Base-by-base conservation (phyloP, 2,113 vertebrate genomes). In the Choloepus hoffmanni region DNA sequence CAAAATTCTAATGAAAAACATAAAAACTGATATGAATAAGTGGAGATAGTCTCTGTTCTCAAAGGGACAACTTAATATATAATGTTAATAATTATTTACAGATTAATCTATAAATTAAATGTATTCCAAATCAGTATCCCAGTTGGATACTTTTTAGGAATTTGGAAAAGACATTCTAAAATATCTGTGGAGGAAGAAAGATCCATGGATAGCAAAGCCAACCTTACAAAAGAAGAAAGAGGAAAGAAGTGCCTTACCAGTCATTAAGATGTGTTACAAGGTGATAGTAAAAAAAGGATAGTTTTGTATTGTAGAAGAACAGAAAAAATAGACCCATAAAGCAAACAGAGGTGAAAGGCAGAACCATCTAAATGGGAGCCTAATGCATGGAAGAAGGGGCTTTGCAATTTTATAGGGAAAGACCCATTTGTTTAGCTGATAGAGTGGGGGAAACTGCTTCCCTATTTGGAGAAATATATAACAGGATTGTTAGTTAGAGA, bases 131-230 rank as follows among this genome's bases (percentile, higher is more conserved):
- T 67, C 28, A 67, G 14, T 28, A 60, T 48, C 16, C 8, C 24
- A 91, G 12, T 3, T 48, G 62, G 12, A 21, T 14, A 58, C 72
- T 85, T 85, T 28, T 33, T 53, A 92, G 55, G 79, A 92, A 13
- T 3, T 86, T 95, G 53, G 50, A 77, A 77, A 85, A 53, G 65
- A 50, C 48, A 33, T 72, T 91, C 63, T 78, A 73, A 94, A 95
- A 45, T 73, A 12, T 68, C 53, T 72, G 13, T 48, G 43, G 36
- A 65, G 73, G 48, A 72, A 67, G 60, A 72, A 16, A 92, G 18
- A 85, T 23, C 65, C 55, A 72, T 5, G n/a, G 55, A 28, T 60
- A 85, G 13, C 9, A 78, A 78, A 83, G 21, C 76, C 26, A 23
- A 65, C 3, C 89, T 92, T 68, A 89, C 28, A 30, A 82, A 30